Evolutionary conservation across 1,140 invertebrate genomes (phyloP).

Genomic region (Ostrea denselamellosa): DNA sequence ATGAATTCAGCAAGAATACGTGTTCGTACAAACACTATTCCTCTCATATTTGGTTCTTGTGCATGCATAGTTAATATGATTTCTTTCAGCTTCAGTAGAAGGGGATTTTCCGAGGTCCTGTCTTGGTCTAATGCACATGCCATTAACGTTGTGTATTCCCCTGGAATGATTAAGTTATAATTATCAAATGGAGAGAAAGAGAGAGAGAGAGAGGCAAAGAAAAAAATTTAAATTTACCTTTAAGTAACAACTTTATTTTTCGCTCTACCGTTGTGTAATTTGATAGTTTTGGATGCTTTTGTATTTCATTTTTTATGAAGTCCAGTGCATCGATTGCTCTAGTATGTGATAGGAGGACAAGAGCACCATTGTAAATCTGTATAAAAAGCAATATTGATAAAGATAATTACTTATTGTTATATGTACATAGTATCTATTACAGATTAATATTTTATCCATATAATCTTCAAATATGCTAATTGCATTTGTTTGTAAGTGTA

Average conservation of each 20-base stretch:
- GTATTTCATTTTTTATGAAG: neutral
- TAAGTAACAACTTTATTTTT: neutral
- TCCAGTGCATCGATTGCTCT: constrained; percentile 9
- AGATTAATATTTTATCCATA: no score
- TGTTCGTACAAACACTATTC: constrained; percentile 71
- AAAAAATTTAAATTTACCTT: neutral
- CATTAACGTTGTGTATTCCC: neutral
- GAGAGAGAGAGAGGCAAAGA: neutral
- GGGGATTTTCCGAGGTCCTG: constrained; percentile 60
- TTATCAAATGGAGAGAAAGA: neutral
- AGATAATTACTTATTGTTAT: neutral
- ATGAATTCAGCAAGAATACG: constrained; percentile 60
- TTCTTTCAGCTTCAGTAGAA: constrained; percentile 59
- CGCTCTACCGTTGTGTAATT: neutral
- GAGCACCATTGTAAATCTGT: constrained; percentile 11
- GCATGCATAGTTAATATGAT: constrained; percentile 58
- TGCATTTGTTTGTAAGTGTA: no score
- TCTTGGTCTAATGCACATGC: neutral
- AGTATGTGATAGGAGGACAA: neutral
- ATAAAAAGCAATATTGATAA: neutral
- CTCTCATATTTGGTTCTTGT: constrained; percentile 60
- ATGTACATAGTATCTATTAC: no score
- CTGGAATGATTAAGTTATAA: neutral
- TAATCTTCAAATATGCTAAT: no score
- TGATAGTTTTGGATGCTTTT: neutral